phyloP scores from a whole-genome alignment of 1,140 invertebrate species.

The silkworm (Bombyx mori) region DNA sequence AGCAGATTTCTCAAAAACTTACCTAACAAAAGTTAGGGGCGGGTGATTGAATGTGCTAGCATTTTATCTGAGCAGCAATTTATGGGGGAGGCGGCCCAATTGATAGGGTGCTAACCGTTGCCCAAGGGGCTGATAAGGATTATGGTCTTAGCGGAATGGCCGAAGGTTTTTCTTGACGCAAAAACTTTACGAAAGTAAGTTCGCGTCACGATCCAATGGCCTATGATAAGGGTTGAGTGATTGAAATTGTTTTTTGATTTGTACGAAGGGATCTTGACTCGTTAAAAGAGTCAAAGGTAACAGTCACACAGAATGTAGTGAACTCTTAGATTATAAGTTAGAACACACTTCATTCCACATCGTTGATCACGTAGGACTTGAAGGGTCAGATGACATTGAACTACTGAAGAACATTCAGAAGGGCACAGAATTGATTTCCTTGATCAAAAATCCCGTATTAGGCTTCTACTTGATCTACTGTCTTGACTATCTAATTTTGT shows the following conservation, averaged over 20 bases:
- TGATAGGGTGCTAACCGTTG: slow-evolving; percentile 33
- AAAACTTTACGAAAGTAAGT: slow-evolving; percentile 6
- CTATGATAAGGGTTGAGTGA: slow-evolving; percentile 13
- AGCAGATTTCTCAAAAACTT: no score
- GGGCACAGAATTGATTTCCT: no score
- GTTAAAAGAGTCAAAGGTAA: background rate
- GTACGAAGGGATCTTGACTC: background rate
- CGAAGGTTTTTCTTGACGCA: slow-evolving; percentile 10
- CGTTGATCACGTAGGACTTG: no score
- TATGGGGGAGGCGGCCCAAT: slow-evolving; percentile 27
- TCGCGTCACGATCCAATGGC: slow-evolving; percentile 8
- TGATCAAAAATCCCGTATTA: no score
- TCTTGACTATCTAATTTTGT: no score
- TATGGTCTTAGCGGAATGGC: slow-evolving; percentile 25
- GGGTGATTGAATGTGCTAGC: slow-evolving; percentile 24
- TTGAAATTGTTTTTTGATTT: slow-evolving; percentile 17
- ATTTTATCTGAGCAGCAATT: slow-evolving; percentile 32
- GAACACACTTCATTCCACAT: no score
- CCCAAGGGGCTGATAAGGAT: slow-evolving; percentile 30
- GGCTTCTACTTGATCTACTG: no score
- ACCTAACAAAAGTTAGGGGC: background rate
- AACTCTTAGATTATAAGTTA: background rate
- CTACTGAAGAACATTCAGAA: no score
- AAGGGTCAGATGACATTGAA: no score
- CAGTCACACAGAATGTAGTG: background rate